Base-by-base conservation (phyloP, 1,140 invertebrate species). In the Nebria ingens region DNA sequence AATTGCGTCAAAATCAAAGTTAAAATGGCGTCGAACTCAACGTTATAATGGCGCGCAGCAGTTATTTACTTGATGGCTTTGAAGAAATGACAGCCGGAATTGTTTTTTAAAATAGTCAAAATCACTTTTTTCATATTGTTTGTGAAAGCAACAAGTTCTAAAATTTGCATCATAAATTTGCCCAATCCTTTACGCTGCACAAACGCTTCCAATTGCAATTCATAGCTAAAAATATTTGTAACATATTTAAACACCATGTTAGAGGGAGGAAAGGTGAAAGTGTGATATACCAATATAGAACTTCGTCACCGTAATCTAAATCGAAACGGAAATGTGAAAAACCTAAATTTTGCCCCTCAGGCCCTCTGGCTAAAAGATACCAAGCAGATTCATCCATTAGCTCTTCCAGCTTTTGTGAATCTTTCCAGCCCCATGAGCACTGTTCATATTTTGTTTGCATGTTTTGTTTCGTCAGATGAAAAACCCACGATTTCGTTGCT, bases 41-140 rank as follows among this genome's bases (percentile, higher is more conserved):
- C 51, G 2, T 11, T 19, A 55, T 38, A 45, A 11, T 45, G 15
- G 3, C 9, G 6, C 9, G 4, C 9, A 45, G 4, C 6, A 50
- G 54, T 20, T 52, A 59, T 62, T 73, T 80, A 86, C 82, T 82
- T 84, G 42, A 87, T 71, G 15, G 76, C 75, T 62, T 80, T 79
- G 65, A 87, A 93, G 66, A 93, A 93, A 20, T 79, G 68, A 1
- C 82, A 85, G 34, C 75, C 71, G 17, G 73, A 68, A 71, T 92
- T 91, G 59, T 86, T 78, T 66, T 86, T 88, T 13, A 91, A 79
- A 21, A 87, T 81, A 4, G 89, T 93, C n/a, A 92, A 67, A 58
- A 91, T 78, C 23, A 92, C 79, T 77, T 90, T 90, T 61, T 79
- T 76, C 79, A 92, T 80, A 53, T 81, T 73, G 66, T 81, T 83